Conservation (phyloP, 2,113 vertebrate species). For the Hippoglossus stenolepis region DNA sequence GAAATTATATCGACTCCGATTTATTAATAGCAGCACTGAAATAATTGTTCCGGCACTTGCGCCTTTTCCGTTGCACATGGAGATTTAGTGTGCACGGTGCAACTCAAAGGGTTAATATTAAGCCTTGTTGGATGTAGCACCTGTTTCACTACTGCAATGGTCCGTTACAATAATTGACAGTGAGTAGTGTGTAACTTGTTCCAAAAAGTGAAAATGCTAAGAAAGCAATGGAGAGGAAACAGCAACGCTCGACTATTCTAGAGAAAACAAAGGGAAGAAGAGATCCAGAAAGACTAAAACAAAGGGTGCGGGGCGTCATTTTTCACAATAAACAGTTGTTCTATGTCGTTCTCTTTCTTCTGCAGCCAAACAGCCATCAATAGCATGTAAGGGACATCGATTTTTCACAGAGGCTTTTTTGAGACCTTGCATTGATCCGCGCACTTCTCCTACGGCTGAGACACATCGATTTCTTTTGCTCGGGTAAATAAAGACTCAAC, state of each 20-base stretch:
- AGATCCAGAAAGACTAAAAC: constrained; percentile 40
- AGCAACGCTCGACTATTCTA: neutral
- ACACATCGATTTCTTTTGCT: constrained; percentile 76
- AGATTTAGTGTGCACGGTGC: neutral
- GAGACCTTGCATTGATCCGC: constrained; percentile 81
- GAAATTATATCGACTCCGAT: constrained; percentile 46
- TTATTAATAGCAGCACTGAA: constrained; percentile 57
- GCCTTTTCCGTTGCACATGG: too few relatives aligned
- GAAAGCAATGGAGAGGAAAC: neutral
- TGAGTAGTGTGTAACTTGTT: constrained; percentile 7
- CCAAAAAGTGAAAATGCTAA: constrained; percentile 16
- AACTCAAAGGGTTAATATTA: neutral
- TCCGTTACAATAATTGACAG: constrained; percentile 10
- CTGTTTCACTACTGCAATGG: neutral
- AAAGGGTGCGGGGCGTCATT: constrained; percentile 47
- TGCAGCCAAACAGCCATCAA: constrained; percentile 76
- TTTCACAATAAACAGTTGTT: constrained; percentile 71
- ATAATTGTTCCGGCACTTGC: neutral
- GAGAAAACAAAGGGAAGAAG: constrained; percentile 27
- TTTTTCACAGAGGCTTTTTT: constrained; percentile 78
- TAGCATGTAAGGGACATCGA: constrained; percentile 78
- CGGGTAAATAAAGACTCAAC: constrained; percentile 81
- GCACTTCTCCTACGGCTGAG: constrained; percentile 75
- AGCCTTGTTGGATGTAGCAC: too few relatives aligned
- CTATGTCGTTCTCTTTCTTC: constrained; percentile 65